phyloP scores from a whole-genome alignment of 2,113 vertebrate species.

The Phocoena phocoena region DNA sequence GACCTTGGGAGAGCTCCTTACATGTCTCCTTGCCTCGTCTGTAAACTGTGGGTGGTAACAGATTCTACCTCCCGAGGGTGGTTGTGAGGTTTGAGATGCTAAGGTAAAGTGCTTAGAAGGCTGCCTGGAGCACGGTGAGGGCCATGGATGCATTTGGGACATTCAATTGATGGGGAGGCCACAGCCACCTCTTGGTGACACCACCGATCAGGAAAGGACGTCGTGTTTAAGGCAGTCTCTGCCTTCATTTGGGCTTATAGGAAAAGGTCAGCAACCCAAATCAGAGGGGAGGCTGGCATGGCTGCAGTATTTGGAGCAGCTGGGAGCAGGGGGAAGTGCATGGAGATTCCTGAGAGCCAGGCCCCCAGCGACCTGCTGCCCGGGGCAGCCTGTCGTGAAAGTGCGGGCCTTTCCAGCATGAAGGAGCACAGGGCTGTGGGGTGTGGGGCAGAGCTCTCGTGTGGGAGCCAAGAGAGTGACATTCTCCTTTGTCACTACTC shows the following conservation, averaged over 20 bases:
- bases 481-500: background rate
- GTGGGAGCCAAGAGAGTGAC: background rate
- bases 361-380: background rate
- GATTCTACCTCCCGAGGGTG: background rate
- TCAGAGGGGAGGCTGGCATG: background rate
- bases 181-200: background rate
- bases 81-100: background rate
- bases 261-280: background rate
- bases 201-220: background rate
- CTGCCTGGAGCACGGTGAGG: background rate
- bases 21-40: background rate
- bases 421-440: background rate
- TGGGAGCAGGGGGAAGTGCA: background rate
- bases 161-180: no score
- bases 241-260: background rate
- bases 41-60: background rate
- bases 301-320: background rate
- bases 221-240: background rate
- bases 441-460: background rate
- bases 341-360: background rate
- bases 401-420: background rate
- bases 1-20: background rate
- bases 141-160: fast-evolving
- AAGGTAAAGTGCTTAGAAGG: fast-evolving
- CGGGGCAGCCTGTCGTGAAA: background rate